Evolutionary conservation across 2,888 invertebrate species (phyloP).

Genomic region (Diarsia rubi): DNA sequence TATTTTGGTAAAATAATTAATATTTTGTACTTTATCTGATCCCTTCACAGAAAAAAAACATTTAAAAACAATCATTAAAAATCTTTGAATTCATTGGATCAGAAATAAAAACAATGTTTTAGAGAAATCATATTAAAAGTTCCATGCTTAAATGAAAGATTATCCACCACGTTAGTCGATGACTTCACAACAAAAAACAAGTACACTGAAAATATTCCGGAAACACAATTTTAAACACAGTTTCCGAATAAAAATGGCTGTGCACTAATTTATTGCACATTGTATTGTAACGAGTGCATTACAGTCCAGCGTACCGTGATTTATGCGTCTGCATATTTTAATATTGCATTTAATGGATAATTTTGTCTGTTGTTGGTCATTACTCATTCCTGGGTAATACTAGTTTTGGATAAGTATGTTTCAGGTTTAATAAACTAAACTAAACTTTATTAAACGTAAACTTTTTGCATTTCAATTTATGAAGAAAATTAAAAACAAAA

Average conservation of each 20-base stretch:
- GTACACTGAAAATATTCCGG: conserved; percentile 10
- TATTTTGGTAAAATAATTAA: no score
- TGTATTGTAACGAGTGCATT: conserved; percentile 56
- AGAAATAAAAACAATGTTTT: not conserved
- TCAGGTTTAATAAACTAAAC: no score
- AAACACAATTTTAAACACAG: conserved; percentile 14
- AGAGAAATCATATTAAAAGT: not conserved
- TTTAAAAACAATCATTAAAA: no score
- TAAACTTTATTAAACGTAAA: no score
- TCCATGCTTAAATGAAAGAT: not conserved
- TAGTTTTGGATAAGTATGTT: not conserved
- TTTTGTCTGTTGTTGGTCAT: conserved; percentile 12
- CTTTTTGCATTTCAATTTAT: not conserved
- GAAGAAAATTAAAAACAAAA: not conserved
- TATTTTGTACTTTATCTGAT: no score
- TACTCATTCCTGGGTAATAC: not conserved
- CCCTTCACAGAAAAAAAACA: no score
- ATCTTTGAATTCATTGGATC: no score
- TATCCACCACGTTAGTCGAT: not conserved
- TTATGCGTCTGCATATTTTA: conserved; percentile 55
- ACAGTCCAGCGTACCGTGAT: conserved; percentile 45
- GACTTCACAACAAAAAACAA: conserved; percentile 6
- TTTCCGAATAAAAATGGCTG: conserved; percentile 43
- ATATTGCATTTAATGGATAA: conserved; percentile 33
- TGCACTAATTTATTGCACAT: conserved; percentile 51